Evolutionary conservation across 2,888 invertebrate genomes (phyloP).

Genomic region (Julus scandinavius): DNA sequence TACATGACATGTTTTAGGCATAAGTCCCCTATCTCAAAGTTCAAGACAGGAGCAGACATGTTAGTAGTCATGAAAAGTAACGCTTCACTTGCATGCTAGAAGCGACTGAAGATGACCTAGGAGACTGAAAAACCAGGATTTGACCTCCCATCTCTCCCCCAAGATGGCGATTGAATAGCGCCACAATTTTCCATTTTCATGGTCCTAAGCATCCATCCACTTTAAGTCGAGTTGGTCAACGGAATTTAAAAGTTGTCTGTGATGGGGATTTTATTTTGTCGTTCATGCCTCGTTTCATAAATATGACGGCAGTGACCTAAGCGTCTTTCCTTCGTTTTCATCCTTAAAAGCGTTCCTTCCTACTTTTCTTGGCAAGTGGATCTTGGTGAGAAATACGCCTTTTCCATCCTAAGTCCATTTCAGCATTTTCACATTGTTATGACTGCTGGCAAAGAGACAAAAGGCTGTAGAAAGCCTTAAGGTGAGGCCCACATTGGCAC

Average conservation of each 20-base stretch:
- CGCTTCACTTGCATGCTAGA: not conserved
- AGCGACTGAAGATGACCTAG: not conserved
- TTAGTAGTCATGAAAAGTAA: slow-evolving; percentile 26
- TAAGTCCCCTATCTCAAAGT: not conserved
- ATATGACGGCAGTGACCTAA: not conserved
- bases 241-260: not conserved
- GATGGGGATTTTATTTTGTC: slow-evolving; percentile 29
- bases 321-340: not conserved
- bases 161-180: not conserved
- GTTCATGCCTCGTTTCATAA: slow-evolving; percentile 38
- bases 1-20: slow-evolving; percentile 30
- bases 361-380: not conserved
- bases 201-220: not conserved
- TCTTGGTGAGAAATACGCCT: not conserved
- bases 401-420: not conserved
- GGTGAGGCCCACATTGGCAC: not conserved
- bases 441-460: not conserved
- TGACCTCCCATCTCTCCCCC: not conserved
- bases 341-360: not conserved
- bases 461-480: not conserved
- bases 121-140: not conserved
- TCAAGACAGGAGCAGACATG: not conserved
- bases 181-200: not conserved
- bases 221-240: slow-evolving; percentile 23
- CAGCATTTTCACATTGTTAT: not conserved